phyloP scores from a whole-genome alignment of 2,888 invertebrate species.

The Biston stratarius region DNA sequence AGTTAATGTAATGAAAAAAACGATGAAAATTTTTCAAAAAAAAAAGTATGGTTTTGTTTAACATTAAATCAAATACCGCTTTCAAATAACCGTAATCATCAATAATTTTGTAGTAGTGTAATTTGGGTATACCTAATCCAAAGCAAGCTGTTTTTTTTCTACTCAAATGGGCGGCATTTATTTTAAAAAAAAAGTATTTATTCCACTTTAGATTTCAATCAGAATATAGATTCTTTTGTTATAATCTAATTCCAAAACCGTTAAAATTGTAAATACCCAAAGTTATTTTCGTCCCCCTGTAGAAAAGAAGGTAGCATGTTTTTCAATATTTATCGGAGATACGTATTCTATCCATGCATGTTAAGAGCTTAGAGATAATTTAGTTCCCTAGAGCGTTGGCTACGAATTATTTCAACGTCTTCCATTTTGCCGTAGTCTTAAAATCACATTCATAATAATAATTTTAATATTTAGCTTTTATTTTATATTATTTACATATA shows the following conservation, averaged over 20 bases:
- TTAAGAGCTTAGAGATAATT: constrained; percentile 67
- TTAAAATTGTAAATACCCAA: constrained; percentile 34
- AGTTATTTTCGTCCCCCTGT: constrained; percentile 40
- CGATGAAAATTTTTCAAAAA: constrained; percentile 34
- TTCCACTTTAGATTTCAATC: not conserved
- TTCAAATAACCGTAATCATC: constrained; percentile 41
- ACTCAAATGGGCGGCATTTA: constrained; percentile 34
- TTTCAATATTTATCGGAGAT: constrained; percentile 29
- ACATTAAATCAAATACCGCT: constrained; percentile 39
- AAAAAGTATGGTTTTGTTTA: constrained; percentile 31
- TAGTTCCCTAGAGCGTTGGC: constrained; percentile 79
- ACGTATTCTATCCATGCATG: constrained; percentile 53
- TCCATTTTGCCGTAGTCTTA: constrained; percentile 72
- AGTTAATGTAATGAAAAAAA: constrained; percentile 45
- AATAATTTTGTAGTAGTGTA: constrained; percentile 39
- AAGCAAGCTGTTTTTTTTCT: constrained; percentile 42
- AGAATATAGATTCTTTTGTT: not conserved
- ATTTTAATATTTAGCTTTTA: constrained; percentile 45
- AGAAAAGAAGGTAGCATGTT: constrained; percentile 43
- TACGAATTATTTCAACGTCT: constrained; percentile 85
- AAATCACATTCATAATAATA: constrained; percentile 43
- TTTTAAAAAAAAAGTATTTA: not conserved
- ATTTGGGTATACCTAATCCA: constrained; percentile 17
- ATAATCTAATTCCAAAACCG: constrained; percentile 3
- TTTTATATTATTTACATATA: constrained; percentile 45